phyloP scores from a whole-genome alignment of 2,113 vertebrate species.

The Chloropsis hardwickii region DNA sequence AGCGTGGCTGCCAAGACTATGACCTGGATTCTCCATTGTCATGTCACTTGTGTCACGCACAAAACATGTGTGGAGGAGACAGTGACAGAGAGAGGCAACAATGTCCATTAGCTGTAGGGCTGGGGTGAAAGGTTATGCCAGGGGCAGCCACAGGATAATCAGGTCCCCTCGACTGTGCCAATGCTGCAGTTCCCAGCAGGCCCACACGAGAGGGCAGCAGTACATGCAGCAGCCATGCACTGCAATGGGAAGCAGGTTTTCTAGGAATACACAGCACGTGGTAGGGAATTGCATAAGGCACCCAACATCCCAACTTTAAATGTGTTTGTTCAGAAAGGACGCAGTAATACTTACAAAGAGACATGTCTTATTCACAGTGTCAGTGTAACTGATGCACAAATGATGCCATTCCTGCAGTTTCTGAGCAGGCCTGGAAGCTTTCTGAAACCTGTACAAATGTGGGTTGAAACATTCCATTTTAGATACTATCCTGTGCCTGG shows the following conservation, averaged over 20 bases:
- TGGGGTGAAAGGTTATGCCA: not conserved
- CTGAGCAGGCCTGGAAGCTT: not conserved
- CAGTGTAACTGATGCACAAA: not conserved
- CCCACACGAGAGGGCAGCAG: conserved; percentile 59
- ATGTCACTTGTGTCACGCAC: not conserved
- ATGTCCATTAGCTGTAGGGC: not conserved
- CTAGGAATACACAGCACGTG: not conserved
- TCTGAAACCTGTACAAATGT: not conserved
- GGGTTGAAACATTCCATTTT: not conserved
- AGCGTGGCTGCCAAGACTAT: not conserved
- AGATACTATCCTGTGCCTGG: not conserved
- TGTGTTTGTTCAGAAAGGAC: not conserved
- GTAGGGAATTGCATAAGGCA: not conserved
- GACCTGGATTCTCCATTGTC: not conserved
- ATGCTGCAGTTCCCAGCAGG: not conserved
- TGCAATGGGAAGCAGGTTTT: not conserved
- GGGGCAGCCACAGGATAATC: not conserved
- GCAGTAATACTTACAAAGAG: not conserved
- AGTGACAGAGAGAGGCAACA: accelerated
- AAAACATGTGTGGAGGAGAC: accelerated
- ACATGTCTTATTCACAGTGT: accelerated
- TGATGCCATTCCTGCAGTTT: not conserved
- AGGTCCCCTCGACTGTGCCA: not conserved
- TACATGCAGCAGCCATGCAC: accelerated
- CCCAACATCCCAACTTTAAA: accelerated